Evolutionary conservation across 2,113 vertebrate genomes (phyloP), one percentile per base, ranked within the genome.

Genomic region (Pollimyrus isidori): DNA sequence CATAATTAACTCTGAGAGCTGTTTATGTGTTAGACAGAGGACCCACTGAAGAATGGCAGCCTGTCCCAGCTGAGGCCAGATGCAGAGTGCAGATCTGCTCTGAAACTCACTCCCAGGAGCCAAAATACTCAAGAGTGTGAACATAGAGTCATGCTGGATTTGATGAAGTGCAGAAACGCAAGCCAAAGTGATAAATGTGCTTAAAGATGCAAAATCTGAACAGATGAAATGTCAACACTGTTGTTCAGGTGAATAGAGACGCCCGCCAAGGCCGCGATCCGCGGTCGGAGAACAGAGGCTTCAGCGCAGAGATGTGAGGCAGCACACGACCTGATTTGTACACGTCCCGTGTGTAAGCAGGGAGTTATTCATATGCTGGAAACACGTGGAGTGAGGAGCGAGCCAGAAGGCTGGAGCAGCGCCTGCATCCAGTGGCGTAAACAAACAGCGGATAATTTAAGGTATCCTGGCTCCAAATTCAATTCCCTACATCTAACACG

Each of bases 361-460:
- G 17, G 73, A 80, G 21, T 80, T 80, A 80, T 80, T 80, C 6
- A 80, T 42, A 80, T 69, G 62, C 73, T 80, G 35, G 17, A 42
- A 80, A 42, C 35, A 80, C 73, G 42, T 3, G 21, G 4, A 30
- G 23, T 49, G 46, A 46, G 46, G 15, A 50, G 46, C 5, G 11
- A 26, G 15, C n/a, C 83, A 50, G 23, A 13, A 50, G 48, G 21
- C 83, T 13, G 83, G 10, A 26, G 21, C n/a, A 86, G 48, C 3
- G 45, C 10, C 7, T 86, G 46, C n/a, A 86, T 30, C 45, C 83
- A 86, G 83, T 86, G 83, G 83, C 83, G 45, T 86, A 86, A 86
- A 86, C 83, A 86, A 48, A 49, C 42, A 23, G 6, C 30, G 0
- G 35, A 42, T 50, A 50, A 86, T 30, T 26, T 86, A 86, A 35